A percentile compares a stretch with the other conserved stretches of the same genome.
These are phyloP conservation scores for Caenorhabditis panamensis DNA, from an alignment of 2,888 invertebrate genomes.

Conservation along the genomic window DNA sequence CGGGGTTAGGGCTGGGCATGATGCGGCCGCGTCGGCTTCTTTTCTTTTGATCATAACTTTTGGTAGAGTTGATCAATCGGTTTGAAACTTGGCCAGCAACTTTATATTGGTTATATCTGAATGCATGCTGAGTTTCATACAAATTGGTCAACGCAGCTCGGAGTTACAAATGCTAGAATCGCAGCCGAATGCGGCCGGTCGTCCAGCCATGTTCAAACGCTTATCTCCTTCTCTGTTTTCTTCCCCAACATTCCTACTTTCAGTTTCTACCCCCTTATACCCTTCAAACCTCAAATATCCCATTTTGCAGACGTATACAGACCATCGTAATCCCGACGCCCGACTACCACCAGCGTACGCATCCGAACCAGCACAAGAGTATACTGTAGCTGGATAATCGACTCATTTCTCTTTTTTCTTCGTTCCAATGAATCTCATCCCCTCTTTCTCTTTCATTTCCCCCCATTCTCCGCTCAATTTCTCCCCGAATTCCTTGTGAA, in stretches of 20 bases:
- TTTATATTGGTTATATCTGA: no score
- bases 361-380: conserved; percentile 57
- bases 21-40: no score
- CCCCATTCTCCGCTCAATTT: conserved; percentile 29
- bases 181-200: no score
- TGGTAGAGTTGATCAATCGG: no score
- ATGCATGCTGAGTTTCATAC: no score
- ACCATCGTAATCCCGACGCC: conserved; percentile 77
- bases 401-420: conserved; percentile 10
- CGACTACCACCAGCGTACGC: conserved; percentile 70
- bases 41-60: no score
- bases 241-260: neutral
- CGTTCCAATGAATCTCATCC: conserved; percentile 30
- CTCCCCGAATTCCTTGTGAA: conserved; percentile 27
- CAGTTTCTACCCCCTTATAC: neutral
- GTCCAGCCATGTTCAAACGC: no score
- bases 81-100: no score
- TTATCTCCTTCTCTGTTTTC: no score
- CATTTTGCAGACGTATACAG: conserved; percentile 72
- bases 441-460: conserved; percentile 5
- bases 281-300: neutral
- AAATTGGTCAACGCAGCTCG: no score
- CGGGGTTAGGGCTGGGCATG: no score
- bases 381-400: conserved; percentile 34
- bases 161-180: no score